Conservation (phyloP, 2,113 vertebrate genomes). For the Anhinga anhinga region DNA sequence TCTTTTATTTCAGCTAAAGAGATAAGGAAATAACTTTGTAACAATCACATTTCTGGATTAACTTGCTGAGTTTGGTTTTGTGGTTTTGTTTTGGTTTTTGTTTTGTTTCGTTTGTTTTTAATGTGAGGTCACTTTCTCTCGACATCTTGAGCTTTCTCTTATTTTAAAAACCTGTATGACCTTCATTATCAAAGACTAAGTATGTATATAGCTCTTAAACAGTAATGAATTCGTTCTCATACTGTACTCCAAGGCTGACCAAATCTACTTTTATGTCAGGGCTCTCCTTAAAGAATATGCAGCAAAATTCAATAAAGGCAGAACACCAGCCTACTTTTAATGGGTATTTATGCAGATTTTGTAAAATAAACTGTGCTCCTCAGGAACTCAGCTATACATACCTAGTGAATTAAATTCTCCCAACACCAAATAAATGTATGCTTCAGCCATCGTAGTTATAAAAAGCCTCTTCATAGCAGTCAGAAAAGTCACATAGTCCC, state of each 20-base stretch:
- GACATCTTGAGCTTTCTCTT: background rate
- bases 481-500: background rate
- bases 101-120: background rate
- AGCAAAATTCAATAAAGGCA: background rate
- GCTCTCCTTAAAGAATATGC: background rate
- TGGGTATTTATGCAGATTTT: conserved; percentile 14
- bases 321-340: background rate
- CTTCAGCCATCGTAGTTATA: background rate
- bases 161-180: background rate
- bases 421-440: conserved; percentile 6
- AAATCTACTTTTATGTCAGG: background rate
- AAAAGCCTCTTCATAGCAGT: conserved; percentile 35
- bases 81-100: background rate
- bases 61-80: background rate
- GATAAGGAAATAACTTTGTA: background rate
- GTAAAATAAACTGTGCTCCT: background rate
- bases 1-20: background rate
- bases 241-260: background rate
- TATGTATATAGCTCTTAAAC: background rate
- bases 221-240: background rate
- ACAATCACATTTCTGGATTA: background rate
- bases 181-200: background rate
- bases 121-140: background rate
- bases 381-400: background rate
- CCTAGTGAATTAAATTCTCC: background rate